Evolutionary conservation across 2,797 vertebrate species (phyloP).

Genomic region (Acomys russatus): DNA sequence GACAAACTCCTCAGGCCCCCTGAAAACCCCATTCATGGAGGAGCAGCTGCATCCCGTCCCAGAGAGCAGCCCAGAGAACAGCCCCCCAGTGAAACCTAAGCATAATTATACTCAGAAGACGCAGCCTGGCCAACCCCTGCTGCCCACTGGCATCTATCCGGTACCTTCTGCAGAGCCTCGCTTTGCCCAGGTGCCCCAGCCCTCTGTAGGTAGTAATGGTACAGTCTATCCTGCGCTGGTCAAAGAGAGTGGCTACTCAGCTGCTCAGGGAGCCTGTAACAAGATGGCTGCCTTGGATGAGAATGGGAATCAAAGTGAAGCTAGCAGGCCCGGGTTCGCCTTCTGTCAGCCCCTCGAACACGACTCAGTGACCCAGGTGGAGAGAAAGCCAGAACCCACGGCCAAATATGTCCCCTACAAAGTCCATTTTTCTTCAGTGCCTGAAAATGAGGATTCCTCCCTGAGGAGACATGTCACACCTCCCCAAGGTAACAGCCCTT

Average conservation of each 20-base stretch:
- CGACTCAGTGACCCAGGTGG: slow-evolving; percentile 48
- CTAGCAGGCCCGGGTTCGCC: slow-evolving; percentile 77
- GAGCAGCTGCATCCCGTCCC: slow-evolving; percentile 94
- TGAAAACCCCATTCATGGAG: slow-evolving; percentile 89
- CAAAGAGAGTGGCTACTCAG: slow-evolving; percentile 91
- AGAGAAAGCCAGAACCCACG: slow-evolving; percentile 86
- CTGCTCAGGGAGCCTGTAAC: slow-evolving; percentile 59
- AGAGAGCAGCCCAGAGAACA: slow-evolving; percentile 97
- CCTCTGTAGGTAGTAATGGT: slow-evolving; percentile 84
- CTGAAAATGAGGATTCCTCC: slow-evolving; percentile 66
- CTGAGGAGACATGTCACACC: slow-evolving; percentile 70
- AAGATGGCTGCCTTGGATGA: slow-evolving; percentile 82
- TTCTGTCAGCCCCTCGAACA: slow-evolving; percentile 84
- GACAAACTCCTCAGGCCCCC: slow-evolving; percentile 87
- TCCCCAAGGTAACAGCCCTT: slow-evolving; percentile 62
- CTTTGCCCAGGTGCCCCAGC: slow-evolving; percentile 92
- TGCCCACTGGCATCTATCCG: slow-evolving; percentile 92
- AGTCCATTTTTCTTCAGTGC: slow-evolving; percentile 79
- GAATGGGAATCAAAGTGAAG: slow-evolving; percentile 92
- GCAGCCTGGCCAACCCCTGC: slow-evolving; percentile 91
- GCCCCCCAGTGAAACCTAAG: slow-evolving; percentile 93
- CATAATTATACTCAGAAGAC: slow-evolving; percentile 89
- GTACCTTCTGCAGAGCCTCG: slow-evolving; percentile 94
- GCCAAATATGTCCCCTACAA: slow-evolving; percentile 87
- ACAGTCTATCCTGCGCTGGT: slow-evolving; percentile 91